Evolutionary conservation across 2,113 vertebrate species (phyloP), one percentile per base, ranked within the genome.

Genomic region (Orientallactaga bullata): DNA sequence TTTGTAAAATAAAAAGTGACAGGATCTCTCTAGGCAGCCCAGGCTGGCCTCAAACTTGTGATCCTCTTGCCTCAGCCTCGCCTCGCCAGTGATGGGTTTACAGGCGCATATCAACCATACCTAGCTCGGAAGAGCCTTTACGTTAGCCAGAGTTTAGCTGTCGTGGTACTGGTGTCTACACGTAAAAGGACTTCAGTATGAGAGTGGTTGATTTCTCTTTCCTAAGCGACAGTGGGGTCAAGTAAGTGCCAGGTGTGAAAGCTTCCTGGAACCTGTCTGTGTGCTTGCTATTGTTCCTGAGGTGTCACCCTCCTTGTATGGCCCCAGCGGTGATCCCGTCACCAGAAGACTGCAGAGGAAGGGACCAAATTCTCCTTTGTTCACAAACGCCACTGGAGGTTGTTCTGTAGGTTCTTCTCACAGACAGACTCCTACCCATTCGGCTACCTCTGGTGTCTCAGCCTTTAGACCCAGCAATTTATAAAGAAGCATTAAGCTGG

Each of bases 181-280:
- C 42, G 42, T 8, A 32, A 30, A 65, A 78, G 63, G 30, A 74
- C 30, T 20, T 26, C 28, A 32, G 7, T 5, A 17, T 0, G 5
- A 8, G 58, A 32, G 55, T 30, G 11, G 9, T 35, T 61, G 13
- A 7, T 30, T 89, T 86, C 51, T 78, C n/a, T 85, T 85, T 55
- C 18, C 11, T 20, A 3, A 35, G 77, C 65, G 65, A 47, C 42
- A 24, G n/a, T 15, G 11, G 4, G 26, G 61, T n/a, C 28, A 21
- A 23, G 4, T 12, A 69, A 0, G 23, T 35, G 39, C n/a, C 0
- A 24, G 42, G 13, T 15, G 5, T 5, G 5, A 32, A 5, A 2
- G 69, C 39, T 69, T 32, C 1, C 20, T 42, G n/a, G 58, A 35
- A 10, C 39, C 86, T 3, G 71, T 28, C 76, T 42, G 2, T 32